These are phyloP conservation scores for Sinosuthora webbiana DNA, from an alignment of 2,113 vertebrate genomes.

Conservation along the genomic window DNA sequence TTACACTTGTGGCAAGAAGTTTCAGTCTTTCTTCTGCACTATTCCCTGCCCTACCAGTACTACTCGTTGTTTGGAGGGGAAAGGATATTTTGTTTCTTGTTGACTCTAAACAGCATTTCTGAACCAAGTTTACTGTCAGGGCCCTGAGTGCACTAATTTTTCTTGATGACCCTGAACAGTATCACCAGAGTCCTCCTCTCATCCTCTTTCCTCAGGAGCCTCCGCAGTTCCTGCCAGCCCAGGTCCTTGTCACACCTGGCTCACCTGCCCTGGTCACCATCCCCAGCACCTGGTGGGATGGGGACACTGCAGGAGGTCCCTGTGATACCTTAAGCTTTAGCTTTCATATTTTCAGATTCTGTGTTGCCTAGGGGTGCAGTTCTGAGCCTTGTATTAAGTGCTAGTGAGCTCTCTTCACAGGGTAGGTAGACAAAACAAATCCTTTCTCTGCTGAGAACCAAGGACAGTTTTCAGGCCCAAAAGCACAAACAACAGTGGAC, in stretches of 20 bases:
- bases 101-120: neutral
- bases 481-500: no score
- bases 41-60: neutral
- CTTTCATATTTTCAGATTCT: no score
- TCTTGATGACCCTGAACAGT: neutral
- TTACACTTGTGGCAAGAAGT: neutral
- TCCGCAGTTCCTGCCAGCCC: neutral
- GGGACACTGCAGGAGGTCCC: neutral
- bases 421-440: no score
- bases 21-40: neutral
- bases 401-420: no score
- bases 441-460: no score
- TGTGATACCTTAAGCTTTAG: neutral
- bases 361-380: no score
- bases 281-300: rapidly evolving
- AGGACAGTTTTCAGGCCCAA: no score
- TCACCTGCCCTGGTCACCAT: neutral
- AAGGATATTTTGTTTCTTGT: neutral
- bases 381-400: no score
- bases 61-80: neutral
- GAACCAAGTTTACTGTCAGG: neutral
- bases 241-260: neutral
- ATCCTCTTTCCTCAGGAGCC: neutral
- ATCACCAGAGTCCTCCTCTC: neutral
- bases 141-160: neutral